phyloP scores from a whole-genome alignment of 2,113 vertebrate species.

The Callithrix jacchus region DNA sequence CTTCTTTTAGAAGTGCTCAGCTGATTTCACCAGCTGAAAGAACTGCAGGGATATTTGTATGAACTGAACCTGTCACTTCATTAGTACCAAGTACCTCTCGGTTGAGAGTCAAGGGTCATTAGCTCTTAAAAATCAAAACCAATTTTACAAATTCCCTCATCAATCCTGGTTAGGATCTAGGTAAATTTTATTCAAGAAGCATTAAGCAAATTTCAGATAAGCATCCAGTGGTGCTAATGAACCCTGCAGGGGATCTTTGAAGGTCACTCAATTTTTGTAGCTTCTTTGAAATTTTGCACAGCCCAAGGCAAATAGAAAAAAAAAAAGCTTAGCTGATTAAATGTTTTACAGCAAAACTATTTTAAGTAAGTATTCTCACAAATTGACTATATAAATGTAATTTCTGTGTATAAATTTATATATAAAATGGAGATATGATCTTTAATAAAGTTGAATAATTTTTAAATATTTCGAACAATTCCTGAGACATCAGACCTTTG shows the following conservation, averaged over 20 bases:
- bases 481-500: background rate
- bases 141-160: background rate
- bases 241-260: background rate
- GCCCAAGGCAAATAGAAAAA: background rate
- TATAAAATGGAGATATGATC: too few species aligned
- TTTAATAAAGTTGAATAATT: background rate
- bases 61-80: background rate
- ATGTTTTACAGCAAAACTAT: background rate
- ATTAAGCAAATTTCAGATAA: background rate
- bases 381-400: background rate
- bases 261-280: background rate
- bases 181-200: background rate
- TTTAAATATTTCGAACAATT: background rate
- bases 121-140: background rate
- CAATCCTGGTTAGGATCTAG: background rate
- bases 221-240: background rate
- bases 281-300: background rate
- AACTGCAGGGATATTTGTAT: fast-evolving
- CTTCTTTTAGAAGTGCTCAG: background rate
- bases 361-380: background rate
- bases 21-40: too few species aligned
- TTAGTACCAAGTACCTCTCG: background rate
- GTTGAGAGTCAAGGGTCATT: background rate
- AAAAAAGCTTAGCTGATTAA: background rate
- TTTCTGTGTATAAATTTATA: background rate